Percentiles rank a stretch among this genome's conserved stretches.
These are phyloP conservation scores for Netelia virgata DNA, from an alignment of 2,888 invertebrate genomes.

Conservation along the genomic window DNA sequence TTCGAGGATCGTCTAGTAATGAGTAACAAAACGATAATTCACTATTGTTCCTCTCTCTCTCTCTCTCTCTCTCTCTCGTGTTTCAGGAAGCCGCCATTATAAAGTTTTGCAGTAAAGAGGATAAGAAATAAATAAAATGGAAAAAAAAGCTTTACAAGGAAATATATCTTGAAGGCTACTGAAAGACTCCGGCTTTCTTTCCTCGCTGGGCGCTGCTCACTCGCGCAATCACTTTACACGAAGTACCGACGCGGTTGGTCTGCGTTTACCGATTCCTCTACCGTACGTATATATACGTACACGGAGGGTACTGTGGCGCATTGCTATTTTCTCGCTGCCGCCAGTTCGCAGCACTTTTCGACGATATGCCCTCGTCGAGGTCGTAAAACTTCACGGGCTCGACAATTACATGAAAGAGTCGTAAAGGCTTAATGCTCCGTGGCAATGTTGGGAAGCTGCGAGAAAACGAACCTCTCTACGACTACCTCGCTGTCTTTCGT, in stretches of 20 bases:
- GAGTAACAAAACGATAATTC: slow-evolving; percentile 17
- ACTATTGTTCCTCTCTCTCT: neutral
- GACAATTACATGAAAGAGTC: slow-evolving; percentile 84
- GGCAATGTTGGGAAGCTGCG: slow-evolving; percentile 72
- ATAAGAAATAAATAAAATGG: slow-evolving; percentile 13
- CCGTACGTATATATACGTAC: neutral
- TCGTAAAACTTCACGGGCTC: slow-evolving; percentile 84
- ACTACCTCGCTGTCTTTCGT: slow-evolving; percentile 34
- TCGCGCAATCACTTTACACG: slow-evolving; percentile 71
- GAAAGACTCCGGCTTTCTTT: neutral
- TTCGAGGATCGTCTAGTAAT: neutral
- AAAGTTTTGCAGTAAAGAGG: slow-evolving; percentile 6
- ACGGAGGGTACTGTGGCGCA: slow-evolving; percentile 23
- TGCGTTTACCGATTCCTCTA: slow-evolving; percentile 55
- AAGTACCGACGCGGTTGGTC: slow-evolving; percentile 65
- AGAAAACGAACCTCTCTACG: slow-evolving; percentile 53
- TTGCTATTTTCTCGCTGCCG: slow-evolving; percentile 51
- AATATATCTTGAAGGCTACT: slow-evolving; percentile 36
- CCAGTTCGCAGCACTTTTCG: slow-evolving; percentile 73
- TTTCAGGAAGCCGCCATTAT: neutral
- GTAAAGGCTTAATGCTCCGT: slow-evolving; percentile 82
- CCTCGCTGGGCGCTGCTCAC: slow-evolving; percentile 34
- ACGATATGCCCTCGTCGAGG: slow-evolving; percentile 76
- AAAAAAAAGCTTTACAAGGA: slow-evolving; percentile 13
- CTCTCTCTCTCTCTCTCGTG: no score